phyloP scores from a whole-genome alignment of 2,888 invertebrate species.

The Craniophora ligustri region DNA sequence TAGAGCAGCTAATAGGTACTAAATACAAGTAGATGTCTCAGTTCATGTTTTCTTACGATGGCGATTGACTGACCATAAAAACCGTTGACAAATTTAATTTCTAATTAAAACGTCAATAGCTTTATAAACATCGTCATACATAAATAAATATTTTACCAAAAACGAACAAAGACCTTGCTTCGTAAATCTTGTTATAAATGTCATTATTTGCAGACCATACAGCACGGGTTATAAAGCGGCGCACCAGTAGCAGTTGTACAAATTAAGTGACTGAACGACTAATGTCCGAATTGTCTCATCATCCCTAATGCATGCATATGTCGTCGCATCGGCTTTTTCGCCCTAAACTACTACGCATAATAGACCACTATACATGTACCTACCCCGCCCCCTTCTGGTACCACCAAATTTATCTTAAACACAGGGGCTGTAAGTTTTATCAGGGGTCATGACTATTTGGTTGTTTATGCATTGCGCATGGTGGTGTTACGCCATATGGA shows the following conservation, averaged over 20 bases:
- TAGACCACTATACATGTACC: slow-evolving; percentile 64
- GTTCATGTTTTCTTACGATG: too few species aligned
- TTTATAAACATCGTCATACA: neutral
- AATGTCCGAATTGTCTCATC: slow-evolving; percentile 82
- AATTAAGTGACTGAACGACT: slow-evolving; percentile 75
- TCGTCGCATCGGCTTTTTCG: slow-evolving; percentile 83
- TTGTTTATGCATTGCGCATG: slow-evolving; percentile 75
- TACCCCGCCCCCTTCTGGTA: slow-evolving; percentile 33
- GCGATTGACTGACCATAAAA: too few species aligned
- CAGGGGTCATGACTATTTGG: slow-evolving; percentile 66
- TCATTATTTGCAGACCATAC: slow-evolving; percentile 11
- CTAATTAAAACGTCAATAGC: neutral
- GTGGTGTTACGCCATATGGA: slow-evolving; percentile 86
- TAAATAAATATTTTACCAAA: neutral
- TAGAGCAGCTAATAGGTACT: too few species aligned
- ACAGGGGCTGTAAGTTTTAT: slow-evolving; percentile 22
- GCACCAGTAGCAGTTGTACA: slow-evolving; percentile 79
- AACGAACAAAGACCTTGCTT: neutral
- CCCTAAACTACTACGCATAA: slow-evolving; percentile 79
- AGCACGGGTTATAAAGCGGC: slow-evolving; percentile 36
- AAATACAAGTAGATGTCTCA: too few species aligned
- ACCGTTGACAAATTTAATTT: too few species aligned
- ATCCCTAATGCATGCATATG: slow-evolving; percentile 87
- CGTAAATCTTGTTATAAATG: slow-evolving; percentile 13
- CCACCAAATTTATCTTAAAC: slow-evolving; percentile 4